These are phyloP conservation scores for Erebia epiphron DNA, from an alignment of 2,888 invertebrate species.

Conservation along the genomic window DNA sequence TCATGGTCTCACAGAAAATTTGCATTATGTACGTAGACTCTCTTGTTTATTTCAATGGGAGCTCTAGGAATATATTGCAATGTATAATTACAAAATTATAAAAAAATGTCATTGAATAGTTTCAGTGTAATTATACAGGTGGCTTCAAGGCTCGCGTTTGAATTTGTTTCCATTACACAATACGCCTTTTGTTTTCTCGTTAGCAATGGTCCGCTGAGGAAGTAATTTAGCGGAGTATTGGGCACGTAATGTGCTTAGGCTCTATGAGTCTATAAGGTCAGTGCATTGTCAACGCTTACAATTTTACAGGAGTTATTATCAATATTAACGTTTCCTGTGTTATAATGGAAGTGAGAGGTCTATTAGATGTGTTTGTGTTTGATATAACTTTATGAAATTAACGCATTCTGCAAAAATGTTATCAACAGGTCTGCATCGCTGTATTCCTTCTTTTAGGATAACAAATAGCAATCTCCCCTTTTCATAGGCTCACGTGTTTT, in stretches of 20 bases:
- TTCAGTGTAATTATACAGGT: conserved; percentile 37
- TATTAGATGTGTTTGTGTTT: background rate
- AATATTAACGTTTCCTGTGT: conserved; percentile 22
- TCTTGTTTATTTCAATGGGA: conserved; percentile 4
- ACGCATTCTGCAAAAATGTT: background rate
- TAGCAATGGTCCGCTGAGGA: conserved; percentile 61
- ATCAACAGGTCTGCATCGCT: background rate
- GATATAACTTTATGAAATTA: background rate
- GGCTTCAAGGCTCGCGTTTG: conserved; percentile 38
- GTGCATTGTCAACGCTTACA: conserved; percentile 52
- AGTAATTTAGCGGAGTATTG: conserved; percentile 74
- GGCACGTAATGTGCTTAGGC: conserved; percentile 67
- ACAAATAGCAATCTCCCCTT: too few relatives aligned
- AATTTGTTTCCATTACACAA: conserved; percentile 42
- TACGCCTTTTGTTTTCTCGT: conserved; percentile 57
- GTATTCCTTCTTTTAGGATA: too few relatives aligned
- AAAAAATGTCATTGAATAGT: conserved; percentile 30
- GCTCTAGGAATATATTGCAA: background rate
- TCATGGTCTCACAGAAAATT: background rate
- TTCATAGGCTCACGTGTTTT: background rate
- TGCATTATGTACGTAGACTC: background rate
- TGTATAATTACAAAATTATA: conserved; percentile 25
- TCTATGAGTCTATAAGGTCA: conserved; percentile 70
- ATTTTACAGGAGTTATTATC: conserved; percentile 23
- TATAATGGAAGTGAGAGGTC: background rate